Evolutionary conservation across 2,113 vertebrate genomes (phyloP).

Genomic region (Orcinus orca): DNA sequence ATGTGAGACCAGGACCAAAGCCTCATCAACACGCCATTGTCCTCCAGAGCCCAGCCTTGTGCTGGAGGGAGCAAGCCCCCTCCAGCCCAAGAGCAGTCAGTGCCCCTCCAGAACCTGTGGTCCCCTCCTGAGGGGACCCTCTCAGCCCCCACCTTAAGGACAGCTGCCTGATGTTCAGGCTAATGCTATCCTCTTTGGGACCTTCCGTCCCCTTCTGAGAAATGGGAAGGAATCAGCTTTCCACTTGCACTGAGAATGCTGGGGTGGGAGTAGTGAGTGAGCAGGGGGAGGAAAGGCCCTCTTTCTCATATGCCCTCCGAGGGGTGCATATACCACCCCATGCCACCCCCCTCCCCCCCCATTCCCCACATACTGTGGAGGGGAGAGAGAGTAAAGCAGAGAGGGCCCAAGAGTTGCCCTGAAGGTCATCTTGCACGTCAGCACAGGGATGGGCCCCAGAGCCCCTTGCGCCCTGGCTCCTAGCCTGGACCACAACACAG

Average conservation of each 20-base stretch:
- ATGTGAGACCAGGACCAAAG: constrained; percentile 88
- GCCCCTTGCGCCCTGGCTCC: constrained; percentile 65
- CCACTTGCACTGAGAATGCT: background rate
- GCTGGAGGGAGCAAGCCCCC: background rate
- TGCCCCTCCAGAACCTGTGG: background rate
- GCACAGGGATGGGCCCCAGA: constrained; percentile 46
- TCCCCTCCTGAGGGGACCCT: background rate
- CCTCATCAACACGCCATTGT: constrained; percentile 73
- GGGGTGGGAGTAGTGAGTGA: background rate
- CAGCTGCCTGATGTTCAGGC: background rate
- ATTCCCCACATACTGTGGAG: constrained; percentile 18
- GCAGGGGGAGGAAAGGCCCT: background rate
- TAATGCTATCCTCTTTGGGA: background rate
- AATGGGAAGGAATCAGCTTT: background rate
- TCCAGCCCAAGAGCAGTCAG: background rate
- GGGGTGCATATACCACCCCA: background rate
- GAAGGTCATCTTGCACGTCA: constrained; percentile 76
- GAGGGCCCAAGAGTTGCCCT: constrained; percentile 23
- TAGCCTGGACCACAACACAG: constrained; percentile 75
- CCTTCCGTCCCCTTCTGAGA: background rate
- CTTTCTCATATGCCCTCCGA: constrained; percentile 14
- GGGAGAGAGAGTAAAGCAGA: constrained; percentile 40
- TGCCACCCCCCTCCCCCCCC: background rate
- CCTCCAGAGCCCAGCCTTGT: constrained; percentile 38
- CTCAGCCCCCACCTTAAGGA: background rate